These are phyloP conservation scores for Ceyx melanurus DNA, from an alignment of 2,113 vertebrate genomes.

Conservation along the genomic window DNA sequence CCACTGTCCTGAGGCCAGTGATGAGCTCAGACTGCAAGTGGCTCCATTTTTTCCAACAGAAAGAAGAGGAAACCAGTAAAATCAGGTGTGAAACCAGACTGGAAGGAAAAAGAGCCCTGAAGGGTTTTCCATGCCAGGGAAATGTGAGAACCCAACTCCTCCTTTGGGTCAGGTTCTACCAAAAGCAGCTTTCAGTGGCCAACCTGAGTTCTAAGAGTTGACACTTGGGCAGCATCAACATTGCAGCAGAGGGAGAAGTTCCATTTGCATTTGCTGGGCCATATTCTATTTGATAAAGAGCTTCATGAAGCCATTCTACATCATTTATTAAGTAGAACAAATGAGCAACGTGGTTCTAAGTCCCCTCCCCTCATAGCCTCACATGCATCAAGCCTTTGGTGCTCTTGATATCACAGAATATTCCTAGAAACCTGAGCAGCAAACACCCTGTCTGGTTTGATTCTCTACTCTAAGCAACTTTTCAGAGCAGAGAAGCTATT, in stretches of 20 bases:
- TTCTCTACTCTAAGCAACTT: neutral
- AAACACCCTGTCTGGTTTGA: neutral
- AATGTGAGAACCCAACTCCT: neutral
- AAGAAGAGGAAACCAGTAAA: neutral
- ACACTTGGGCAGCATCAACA: neutral
- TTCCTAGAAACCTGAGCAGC: neutral
- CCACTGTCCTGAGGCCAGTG: neutral
- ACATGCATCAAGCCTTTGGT: neutral
- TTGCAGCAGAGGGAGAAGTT: neutral
- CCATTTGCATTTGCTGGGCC: neutral
- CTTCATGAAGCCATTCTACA: neutral
- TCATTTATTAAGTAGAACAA: neutral
- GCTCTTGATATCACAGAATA: neutral
- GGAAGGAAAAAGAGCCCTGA: neutral
- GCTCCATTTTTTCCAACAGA: neutral
- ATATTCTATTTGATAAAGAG: neutral
- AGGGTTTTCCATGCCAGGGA: neutral
- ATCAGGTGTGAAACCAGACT: neutral
- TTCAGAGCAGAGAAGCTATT: neutral
- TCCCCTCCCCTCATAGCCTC: neutral
- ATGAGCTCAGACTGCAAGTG: neutral
- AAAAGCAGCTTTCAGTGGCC: accelerated
- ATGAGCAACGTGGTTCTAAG: neutral
- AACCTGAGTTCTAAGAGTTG: neutral
- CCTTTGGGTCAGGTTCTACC: neutral